These are phyloP conservation scores for Hydrotaea diabolus DNA, from an alignment of 2,888 invertebrate genomes.

Conservation along the genomic window DNA sequence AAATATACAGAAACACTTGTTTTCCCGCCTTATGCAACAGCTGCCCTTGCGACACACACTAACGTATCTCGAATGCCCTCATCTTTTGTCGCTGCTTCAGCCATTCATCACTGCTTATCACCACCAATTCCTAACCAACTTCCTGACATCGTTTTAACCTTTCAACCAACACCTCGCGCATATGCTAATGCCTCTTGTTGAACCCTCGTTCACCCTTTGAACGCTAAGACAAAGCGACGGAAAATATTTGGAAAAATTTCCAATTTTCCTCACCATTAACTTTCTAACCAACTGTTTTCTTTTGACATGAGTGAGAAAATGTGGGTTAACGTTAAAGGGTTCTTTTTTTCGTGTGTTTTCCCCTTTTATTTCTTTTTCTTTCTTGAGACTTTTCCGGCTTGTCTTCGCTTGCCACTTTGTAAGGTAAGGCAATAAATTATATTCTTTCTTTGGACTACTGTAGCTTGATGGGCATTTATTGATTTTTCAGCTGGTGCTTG, in stretches of 20 bases:
- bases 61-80: background rate
- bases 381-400: background rate
- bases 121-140: background rate
- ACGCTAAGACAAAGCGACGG: background rate
- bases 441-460: background rate
- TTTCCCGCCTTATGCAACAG: background rate
- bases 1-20: background rate
- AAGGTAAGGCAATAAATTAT: background rate
- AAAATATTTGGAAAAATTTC: background rate
- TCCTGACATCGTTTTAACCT: conserved; percentile 26
- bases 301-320: conserved; percentile 27
- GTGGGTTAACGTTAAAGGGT: conserved; percentile 25
- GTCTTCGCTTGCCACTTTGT: background rate
- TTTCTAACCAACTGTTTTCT: conserved; percentile 8
- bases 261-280: conserved; percentile 51
- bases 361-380: background rate
- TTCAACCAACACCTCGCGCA: conserved; percentile 15
- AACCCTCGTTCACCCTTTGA: background rate
- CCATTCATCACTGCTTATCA: background rate
- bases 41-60: background rate
- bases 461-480: background rate
- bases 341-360: background rate
- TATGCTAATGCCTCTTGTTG: background rate
- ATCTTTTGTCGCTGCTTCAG: background rate
- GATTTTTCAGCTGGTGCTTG: conserved; percentile 32